Evolutionary conservation across 2,113 vertebrate genomes (phyloP), one percentile per base, ranked within the genome.

Genomic region (Micronycteris hirsuta): DNA sequence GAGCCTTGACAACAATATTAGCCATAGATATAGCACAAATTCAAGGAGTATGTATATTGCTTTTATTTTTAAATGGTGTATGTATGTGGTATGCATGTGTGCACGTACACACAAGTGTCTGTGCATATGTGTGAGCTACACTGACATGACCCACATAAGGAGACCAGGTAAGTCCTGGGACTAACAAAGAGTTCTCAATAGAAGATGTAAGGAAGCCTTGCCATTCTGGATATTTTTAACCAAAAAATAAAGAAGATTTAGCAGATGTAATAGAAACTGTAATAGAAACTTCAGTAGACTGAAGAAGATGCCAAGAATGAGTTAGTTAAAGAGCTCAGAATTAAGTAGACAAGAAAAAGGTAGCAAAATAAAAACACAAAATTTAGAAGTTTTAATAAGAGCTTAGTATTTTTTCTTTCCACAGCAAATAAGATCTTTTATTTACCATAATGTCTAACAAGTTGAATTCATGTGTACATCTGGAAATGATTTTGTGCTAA

Each of bases 1-100:
- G 86, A 93, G 82, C 71, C 97, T 94, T 98, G 68, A 95, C 96
- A 87, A 97, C 87, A 88, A 97, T 76, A 24, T 91, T 98, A 94
- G 84, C 80, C 56, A 92, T 33, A 95, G 95, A 98, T 93, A 96
- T 97, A 47, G 84, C 96, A 89, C 91, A 96, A 95, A 97, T 98
- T 63, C 96, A 97, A 94, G 97, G 89, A 26, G 61, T 96, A 78
- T 31, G 91, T 97, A 90, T 84, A 61, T 88, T 92, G 83, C 41
- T 96, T 36, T 38, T 49, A 85, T 88, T 94, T 92, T 84, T 73
- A 90, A 94, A 45, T 63, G 45, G 7, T 19, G 9, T 54, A 54
- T 90, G 9, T 52, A 22, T 85, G 41, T 47, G 33, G 10, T 68
- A 17, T 47, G 9, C 24, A 31, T 52, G 22, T 67, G 5, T 68